Percentiles rank a stretch among this genome's conserved stretches.
Conservation (phyloP, 2,888 invertebrate genomes). For the Ypsolopha scabrella region DNA sequence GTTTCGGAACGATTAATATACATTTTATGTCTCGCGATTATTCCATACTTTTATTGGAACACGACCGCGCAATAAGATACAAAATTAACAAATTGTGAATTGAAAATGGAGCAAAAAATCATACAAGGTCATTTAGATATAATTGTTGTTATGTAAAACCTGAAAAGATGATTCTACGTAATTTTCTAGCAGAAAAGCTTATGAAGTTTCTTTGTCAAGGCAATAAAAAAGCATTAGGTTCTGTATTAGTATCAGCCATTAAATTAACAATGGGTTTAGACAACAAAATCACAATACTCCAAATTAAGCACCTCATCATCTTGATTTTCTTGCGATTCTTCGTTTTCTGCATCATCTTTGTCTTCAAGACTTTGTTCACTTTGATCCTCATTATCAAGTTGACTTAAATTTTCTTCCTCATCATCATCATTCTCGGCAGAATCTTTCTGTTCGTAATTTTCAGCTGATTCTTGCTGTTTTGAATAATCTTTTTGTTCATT, state of each 20-base stretch:
- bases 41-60: no score
- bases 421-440: conserved; percentile 19
- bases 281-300: not conserved
- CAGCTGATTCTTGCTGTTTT: conserved; percentile 10
- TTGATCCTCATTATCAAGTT: conserved; percentile 9
- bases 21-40: no score
- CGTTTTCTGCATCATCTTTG: not conserved
- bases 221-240: not conserved
- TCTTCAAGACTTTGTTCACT: not conserved
- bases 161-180: no score
- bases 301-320: not conserved
- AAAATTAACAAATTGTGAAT: no score
- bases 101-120: no score
- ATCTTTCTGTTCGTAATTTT: conserved; percentile 23
- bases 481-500: conserved; percentile 21
- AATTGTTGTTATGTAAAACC: no score
- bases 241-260: conserved; percentile 2
- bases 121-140: no score
- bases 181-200: not conserved
- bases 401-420: conserved; percentile 28
- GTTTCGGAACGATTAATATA: no score
- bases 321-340: conserved; percentile 1
- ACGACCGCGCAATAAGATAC: no score
- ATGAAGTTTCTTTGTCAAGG: not conserved
- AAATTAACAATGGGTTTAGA: not conserved